Conservation (phyloP, 2,113 vertebrate species). For the Cettia cetti region DNA sequence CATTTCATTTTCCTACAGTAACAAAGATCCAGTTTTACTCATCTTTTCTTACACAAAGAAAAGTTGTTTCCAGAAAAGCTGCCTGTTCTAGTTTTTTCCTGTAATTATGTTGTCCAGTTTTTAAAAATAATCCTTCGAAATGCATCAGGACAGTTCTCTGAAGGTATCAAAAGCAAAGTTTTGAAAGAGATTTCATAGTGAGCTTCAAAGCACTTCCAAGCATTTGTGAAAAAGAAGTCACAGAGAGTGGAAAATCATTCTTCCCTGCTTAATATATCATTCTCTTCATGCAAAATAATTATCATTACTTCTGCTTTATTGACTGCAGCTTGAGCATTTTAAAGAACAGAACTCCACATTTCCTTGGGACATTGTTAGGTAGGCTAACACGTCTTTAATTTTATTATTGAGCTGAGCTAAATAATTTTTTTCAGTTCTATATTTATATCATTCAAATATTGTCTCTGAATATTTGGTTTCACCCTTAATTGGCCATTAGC, state of each 20-base stretch:
- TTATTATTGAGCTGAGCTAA: neutral
- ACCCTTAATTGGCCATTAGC: neutral
- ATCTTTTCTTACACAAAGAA: neutral
- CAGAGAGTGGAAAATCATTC: neutral
- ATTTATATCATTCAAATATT: neutral
- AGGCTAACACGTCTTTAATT: neutral
- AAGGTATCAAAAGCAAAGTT: neutral
- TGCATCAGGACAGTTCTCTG: neutral
- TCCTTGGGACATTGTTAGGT: fast-evolving
- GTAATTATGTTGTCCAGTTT: neutral
- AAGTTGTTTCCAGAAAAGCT: neutral
- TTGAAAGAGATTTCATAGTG: neutral
- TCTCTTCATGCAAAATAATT: neutral
- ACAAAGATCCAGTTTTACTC: neutral
- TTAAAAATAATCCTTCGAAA: neutral
- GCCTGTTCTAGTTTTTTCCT: neutral
- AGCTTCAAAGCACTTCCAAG: neutral
- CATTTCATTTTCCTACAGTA: neutral
- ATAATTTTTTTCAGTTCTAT: neutral
- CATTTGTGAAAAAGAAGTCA: neutral
- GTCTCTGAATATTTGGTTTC: neutral
- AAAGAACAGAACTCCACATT: neutral
- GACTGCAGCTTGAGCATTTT: neutral
- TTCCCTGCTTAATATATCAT: neutral
- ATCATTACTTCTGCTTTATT: neutral